Conservation (phyloP, 2,888 invertebrate genomes). For the Helleia helle region DNA sequence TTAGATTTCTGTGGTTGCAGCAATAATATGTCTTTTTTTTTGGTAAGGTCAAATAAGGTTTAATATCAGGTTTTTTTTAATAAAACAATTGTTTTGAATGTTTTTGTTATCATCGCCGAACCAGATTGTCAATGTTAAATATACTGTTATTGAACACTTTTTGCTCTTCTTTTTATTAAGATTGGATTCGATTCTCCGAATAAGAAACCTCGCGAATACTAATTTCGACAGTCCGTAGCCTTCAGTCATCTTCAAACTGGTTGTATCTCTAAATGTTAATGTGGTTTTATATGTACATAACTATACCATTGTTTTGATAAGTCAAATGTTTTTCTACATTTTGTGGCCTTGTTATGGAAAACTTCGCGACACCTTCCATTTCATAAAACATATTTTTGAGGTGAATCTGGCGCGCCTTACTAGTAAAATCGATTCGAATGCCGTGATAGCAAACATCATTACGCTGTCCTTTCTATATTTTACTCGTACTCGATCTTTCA, state of each 20-base stretch:
- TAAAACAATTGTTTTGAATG: neutral
- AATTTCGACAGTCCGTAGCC: conserved; percentile 52
- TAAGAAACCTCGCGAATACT: conserved; percentile 42
- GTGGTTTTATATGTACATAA: too few relatives aligned
- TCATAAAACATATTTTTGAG: too few relatives aligned
- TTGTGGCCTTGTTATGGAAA: too few relatives aligned
- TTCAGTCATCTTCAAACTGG: conserved; percentile 28
- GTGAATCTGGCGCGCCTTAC: too few relatives aligned
- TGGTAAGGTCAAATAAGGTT: neutral
- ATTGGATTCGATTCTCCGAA: conserved; percentile 23
- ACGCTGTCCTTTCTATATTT: too few relatives aligned
- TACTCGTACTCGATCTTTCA: too few relatives aligned
- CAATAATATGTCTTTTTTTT: neutral
- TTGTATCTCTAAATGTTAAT: neutral
- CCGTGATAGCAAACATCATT: too few relatives aligned
- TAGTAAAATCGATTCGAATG: too few relatives aligned
- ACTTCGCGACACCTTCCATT: too few relatives aligned
- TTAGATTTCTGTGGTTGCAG: neutral
- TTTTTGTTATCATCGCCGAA: conserved; percentile 5
- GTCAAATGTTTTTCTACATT: too few relatives aligned
- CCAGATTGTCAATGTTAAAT: conserved; percentile 4
- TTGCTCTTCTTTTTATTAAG: conserved; percentile 5
- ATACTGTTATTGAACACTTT: conserved; percentile 2
- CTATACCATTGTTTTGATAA: too few relatives aligned
- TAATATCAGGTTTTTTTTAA: neutral